Conservation (phyloP, 2,888 invertebrate genomes). For the Boloria euphrosyne region DNA sequence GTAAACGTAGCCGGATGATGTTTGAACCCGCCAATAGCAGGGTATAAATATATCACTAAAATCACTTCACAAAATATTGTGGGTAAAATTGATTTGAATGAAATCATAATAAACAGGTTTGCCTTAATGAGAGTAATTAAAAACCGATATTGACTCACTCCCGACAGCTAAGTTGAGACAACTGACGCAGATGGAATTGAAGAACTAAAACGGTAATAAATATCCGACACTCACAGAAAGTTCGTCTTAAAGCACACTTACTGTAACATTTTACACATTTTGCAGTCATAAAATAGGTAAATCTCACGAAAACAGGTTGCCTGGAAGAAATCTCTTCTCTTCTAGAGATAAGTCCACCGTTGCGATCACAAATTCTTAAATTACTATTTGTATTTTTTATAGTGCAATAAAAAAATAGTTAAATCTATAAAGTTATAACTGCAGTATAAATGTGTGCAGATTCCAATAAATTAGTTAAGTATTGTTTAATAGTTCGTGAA, state of each 20-base stretch:
- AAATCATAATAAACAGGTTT: slow-evolving; percentile 2
- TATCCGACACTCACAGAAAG: slow-evolving; percentile 42
- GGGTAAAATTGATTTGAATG: not conserved
- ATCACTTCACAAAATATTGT: too few relatives aligned
- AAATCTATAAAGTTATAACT: not conserved
- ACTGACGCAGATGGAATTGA: slow-evolving; percentile 63
- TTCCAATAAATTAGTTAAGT: not conserved
- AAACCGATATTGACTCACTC: slow-evolving; percentile 58
- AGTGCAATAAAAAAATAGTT: too few relatives aligned
- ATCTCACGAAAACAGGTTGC: too few relatives aligned
- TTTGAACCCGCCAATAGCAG: too few relatives aligned
- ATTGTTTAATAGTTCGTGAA: slow-evolving; percentile 1
- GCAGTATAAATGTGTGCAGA: not conserved
- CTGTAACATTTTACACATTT: not conserved
- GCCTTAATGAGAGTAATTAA: slow-evolving; percentile 38
- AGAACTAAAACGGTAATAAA: slow-evolving; percentile 61
- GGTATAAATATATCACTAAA: too few relatives aligned
- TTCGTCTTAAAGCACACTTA: slow-evolving; percentile 11
- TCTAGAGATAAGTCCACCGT: too few relatives aligned
- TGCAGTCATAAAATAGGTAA: too few relatives aligned
- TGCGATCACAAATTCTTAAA: too few relatives aligned
- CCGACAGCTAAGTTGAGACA: slow-evolving; percentile 57
- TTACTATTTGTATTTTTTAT: too few relatives aligned
- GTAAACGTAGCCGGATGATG: too few relatives aligned
- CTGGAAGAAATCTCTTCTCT: too few relatives aligned